Conservation (phyloP, 1,140 invertebrate species). For the Leptonema lineaticorne region DNA sequence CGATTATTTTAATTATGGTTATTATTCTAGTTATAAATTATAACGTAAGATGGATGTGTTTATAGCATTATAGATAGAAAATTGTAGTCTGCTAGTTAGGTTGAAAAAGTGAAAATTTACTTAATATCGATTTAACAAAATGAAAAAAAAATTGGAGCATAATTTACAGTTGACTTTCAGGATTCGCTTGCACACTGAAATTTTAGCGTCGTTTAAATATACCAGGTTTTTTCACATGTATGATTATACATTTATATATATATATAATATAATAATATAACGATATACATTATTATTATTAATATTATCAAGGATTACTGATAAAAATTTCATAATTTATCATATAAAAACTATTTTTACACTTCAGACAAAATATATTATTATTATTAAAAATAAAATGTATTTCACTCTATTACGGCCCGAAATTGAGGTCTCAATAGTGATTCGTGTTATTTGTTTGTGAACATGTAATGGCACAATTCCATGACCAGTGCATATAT, state of each 20-base stretch:
- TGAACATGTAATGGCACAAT: background rate
- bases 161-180: constrained; percentile 5
- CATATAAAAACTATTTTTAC: constrained; percentile 25
- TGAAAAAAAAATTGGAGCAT: too few species aligned
- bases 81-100: constrained; percentile 26
- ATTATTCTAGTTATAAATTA: constrained; percentile 10
- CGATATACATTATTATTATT: constrained; percentile 22
- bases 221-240: constrained; percentile 4
- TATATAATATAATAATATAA: constrained; percentile 4
- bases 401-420: constrained; percentile 13
- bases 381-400: too few species aligned
- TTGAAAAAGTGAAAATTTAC: constrained; percentile 3
- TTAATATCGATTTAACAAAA: background rate
- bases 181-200: constrained; percentile 8
- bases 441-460: background rate
- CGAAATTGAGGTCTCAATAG: background rate
- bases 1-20: too few species aligned
- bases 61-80: constrained; percentile 21
- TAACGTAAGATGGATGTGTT: constrained; percentile 20
- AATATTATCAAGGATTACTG: too few species aligned
- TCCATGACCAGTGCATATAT: constrained; percentile 20
- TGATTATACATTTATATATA: constrained; percentile 22
- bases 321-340: constrained; percentile 6
- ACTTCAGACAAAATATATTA: constrained; percentile 9
- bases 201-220: constrained; percentile 11